A percentile compares a stretch with the other conserved stretches of the same genome.
Conservation (phyloP, 2,888 invertebrate genomes). For the Taenaris catops region DNA sequence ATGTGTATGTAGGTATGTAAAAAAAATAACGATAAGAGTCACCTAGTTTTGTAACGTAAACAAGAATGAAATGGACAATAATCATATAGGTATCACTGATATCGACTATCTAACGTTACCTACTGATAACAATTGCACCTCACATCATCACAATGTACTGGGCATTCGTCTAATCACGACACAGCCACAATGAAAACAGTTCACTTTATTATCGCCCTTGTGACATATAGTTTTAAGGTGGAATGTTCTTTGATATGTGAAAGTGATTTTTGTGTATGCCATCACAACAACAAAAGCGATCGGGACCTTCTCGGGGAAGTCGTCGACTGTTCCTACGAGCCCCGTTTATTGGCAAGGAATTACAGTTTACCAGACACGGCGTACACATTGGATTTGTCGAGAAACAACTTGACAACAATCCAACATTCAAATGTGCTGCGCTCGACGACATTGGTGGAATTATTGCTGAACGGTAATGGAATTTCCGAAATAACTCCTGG, state of each 20-base stretch:
- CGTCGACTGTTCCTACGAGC: slow-evolving; percentile 51
- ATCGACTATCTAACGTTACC: slow-evolving; percentile 33
- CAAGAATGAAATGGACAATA: slow-evolving; percentile 54
- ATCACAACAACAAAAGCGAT: slow-evolving; percentile 38
- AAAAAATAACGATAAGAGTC: slow-evolving; percentile 11
- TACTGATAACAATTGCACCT: slow-evolving; percentile 34
- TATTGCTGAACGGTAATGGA: slow-evolving; percentile 47
- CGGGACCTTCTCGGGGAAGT: slow-evolving; percentile 39
- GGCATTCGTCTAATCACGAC: slow-evolving; percentile 24
- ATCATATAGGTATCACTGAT: slow-evolving; percentile 48
- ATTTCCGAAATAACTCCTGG: slow-evolving; percentile 41
- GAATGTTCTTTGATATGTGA: slow-evolving; percentile 46
- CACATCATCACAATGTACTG: slow-evolving; percentile 22
- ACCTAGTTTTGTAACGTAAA: slow-evolving; percentile 26
- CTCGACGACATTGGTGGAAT: slow-evolving; percentile 41
- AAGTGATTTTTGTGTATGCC: slow-evolving; percentile 44
- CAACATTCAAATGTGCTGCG: slow-evolving; percentile 33
- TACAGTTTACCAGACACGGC: slow-evolving; percentile 41
- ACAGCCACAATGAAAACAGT: slow-evolving; percentile 33
- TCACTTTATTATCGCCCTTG: slow-evolving; percentile 29
- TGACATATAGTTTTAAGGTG: slow-evolving; percentile 25
- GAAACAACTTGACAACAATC: slow-evolving; percentile 44
- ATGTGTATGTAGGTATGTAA: no score
- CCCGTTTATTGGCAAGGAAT: slow-evolving; percentile 25
- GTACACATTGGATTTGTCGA: slow-evolving; percentile 52